Conservation (phyloP, 2,888 invertebrate genomes). For the Cantharis rustica region DNA sequence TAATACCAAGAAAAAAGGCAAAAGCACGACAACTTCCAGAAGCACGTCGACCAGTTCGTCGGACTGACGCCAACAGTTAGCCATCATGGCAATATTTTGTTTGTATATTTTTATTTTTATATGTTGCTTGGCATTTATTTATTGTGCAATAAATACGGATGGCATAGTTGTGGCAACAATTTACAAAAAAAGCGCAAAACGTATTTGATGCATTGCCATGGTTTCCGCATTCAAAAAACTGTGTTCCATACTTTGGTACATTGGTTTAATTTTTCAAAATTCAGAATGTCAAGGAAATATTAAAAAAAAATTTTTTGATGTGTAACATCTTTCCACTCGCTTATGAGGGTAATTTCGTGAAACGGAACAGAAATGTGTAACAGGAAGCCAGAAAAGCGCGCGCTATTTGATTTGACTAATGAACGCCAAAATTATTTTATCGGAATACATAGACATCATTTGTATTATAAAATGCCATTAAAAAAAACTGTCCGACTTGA, state of each 20-base stretch:
- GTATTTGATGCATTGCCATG: background rate
- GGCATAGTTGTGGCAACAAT: conserved; percentile 59
- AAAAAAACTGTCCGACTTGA: too few relatives aligned
- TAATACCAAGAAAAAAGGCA: conserved; percentile 15
- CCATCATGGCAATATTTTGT: conserved; percentile 62
- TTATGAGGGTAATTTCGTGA: too few relatives aligned
- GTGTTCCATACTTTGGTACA: background rate
- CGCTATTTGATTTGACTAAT: too few relatives aligned
- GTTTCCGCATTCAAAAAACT: background rate
- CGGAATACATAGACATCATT: too few relatives aligned
- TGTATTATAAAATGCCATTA: too few relatives aligned
- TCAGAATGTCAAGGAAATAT: too few relatives aligned
- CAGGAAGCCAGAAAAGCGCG: too few relatives aligned
- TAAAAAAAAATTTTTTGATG: too few relatives aligned
- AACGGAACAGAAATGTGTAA: too few relatives aligned
- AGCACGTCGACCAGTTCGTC: conserved; percentile 42
- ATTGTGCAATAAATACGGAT: conserved; percentile 61
- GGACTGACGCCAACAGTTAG: conserved; percentile 64
- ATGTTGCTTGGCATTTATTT: conserved; percentile 61
- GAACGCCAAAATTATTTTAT: too few relatives aligned
- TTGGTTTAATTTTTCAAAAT: too few relatives aligned
- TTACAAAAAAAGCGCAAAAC: background rate
- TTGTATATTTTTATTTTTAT: conserved; percentile 62
- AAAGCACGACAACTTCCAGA: conserved; percentile 11
- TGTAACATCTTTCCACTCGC: too few relatives aligned